These are phyloP conservation scores for Rhagonycha fulva DNA, from an alignment of 2,888 invertebrate genomes.

Conservation along the genomic window DNA sequence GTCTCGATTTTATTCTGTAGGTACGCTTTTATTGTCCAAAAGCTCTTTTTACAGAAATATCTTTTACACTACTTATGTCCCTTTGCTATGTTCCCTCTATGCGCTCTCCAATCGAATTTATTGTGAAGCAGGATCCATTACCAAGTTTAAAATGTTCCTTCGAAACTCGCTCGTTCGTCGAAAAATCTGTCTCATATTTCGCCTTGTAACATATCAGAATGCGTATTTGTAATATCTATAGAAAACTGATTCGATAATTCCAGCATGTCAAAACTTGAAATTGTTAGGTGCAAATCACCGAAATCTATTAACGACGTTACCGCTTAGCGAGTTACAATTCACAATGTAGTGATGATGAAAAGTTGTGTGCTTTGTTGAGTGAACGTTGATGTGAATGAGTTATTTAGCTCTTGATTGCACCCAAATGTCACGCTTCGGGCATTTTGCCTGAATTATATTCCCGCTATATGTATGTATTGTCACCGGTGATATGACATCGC, in stretches of 20 bases:
- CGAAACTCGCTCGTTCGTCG: conserved; percentile 43
- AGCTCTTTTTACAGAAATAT: conserved; percentile 20
- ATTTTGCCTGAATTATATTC: conserved; percentile 48
- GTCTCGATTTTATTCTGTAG: conserved; percentile 21
- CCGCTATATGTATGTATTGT: conserved; percentile 38
- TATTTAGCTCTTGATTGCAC: conserved; percentile 54
- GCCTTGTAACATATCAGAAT: conserved; percentile 6
- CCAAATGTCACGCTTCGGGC: conserved; percentile 49
- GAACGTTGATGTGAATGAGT: conserved; percentile 52
- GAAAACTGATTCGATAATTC: conserved; percentile 34
- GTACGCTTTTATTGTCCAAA: conserved; percentile 24
- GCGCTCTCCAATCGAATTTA: conserved; percentile 45
- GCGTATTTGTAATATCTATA: conserved; percentile 28
- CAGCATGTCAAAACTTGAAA: conserved; percentile 20
- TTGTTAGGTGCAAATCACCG: conserved; percentile 7
- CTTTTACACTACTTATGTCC: conserved; percentile 32
- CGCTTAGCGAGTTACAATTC: conserved; percentile 23
- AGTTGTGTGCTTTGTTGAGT: conserved; percentile 41
- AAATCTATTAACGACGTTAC: conserved; percentile 21
- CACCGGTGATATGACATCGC: conserved; percentile 47
- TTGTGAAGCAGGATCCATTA: conserved; percentile 45
- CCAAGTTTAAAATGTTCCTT: conserved; percentile 39
- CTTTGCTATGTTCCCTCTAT: conserved; percentile 29
- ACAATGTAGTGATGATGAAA: conserved; percentile 41
- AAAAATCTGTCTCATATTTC: conserved; percentile 42